Evolutionary conservation across 2,113 vertebrate genomes (phyloP).

Genomic region (Rhea americana): DNA sequence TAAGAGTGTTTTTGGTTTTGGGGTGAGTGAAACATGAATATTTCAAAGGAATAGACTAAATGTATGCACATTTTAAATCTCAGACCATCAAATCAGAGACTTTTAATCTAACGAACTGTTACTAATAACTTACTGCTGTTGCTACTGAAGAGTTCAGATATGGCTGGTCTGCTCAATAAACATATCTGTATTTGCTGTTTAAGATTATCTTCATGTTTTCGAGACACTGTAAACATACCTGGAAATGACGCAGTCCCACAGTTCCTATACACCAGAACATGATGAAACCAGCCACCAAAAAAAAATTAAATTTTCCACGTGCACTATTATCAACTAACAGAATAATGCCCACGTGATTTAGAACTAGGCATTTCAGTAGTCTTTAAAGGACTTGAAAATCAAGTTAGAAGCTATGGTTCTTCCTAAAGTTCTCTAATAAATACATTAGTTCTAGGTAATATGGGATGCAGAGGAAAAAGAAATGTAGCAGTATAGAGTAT

Average conservation of each 20-base stretch:
- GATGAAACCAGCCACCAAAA: conserved; percentile 67
- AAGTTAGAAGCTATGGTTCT: not conserved
- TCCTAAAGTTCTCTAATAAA: not conserved
- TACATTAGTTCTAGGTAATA: not conserved
- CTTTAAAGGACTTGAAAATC: conserved; percentile 26
- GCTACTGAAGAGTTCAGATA: conserved; percentile 28
- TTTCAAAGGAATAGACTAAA: conserved; percentile 1
- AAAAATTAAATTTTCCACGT: conserved; percentile 68
- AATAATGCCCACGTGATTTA: conserved; percentile 58
- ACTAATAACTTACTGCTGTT: not conserved
- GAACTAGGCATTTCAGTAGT: conserved; percentile 32
- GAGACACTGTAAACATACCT: conserved; percentile 40
- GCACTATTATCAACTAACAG: conserved; percentile 49
- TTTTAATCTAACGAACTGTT: not conserved
- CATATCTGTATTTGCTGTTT: not conserved
- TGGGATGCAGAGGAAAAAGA: not conserved
- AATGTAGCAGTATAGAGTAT: not conserved
- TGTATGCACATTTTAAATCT: not conserved
- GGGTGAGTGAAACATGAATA: not conserved
- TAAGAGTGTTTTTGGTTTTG: not conserved
- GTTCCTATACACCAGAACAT: conserved; percentile 35
- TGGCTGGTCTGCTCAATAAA: not conserved
- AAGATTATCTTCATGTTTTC: conserved; percentile 47
- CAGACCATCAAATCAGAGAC: not conserved
- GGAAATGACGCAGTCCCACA: conserved; percentile 47